Conservation (phyloP, 2,888 invertebrate genomes). For the Hemithea aestivaria region DNA sequence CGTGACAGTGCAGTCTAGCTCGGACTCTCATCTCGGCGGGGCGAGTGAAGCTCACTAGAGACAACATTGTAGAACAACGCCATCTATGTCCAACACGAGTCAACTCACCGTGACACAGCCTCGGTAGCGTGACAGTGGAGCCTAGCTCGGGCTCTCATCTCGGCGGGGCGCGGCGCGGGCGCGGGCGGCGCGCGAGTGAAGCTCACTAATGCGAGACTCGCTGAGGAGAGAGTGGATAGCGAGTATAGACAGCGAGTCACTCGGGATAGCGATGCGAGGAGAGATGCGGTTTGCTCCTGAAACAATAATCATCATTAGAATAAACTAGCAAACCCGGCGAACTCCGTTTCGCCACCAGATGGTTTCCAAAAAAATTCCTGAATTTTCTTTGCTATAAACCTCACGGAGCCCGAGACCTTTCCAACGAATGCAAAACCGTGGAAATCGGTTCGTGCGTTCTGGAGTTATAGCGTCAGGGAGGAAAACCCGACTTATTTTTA, state of each 20-base stretch:
- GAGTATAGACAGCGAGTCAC: conserved; percentile 19
- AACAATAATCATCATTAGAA: too few species aligned
- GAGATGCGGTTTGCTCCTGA: conserved; percentile 95
- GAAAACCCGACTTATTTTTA: too few species aligned
- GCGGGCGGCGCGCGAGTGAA: conserved; percentile 80
- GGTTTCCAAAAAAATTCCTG: too few species aligned
- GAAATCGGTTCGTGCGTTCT: too few species aligned
- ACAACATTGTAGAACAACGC: too few species aligned
- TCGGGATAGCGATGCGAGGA: conserved; percentile 92
- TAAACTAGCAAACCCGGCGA: too few species aligned
- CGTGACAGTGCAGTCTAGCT: conserved; percentile 86
- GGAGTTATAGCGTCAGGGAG: too few species aligned
- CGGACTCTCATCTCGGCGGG: conserved; percentile 83
- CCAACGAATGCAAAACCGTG: too few species aligned
- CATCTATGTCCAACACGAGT: too few species aligned
- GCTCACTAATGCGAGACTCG: conserved; percentile 83
- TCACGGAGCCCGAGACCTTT: too few species aligned
- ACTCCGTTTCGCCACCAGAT: too few species aligned
- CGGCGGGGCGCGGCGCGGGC: conserved; percentile 67
- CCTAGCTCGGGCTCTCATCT: conserved; percentile 84
- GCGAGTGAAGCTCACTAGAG: conserved; percentile 86
- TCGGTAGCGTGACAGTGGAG: conserved; percentile 91
- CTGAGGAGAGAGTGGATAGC: conserved; percentile 22
- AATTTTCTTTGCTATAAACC: too few species aligned
- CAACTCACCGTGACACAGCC: conserved; percentile 85